Conservation (phyloP, 1,140 invertebrate genomes). For the Aethina tumida region DNA sequence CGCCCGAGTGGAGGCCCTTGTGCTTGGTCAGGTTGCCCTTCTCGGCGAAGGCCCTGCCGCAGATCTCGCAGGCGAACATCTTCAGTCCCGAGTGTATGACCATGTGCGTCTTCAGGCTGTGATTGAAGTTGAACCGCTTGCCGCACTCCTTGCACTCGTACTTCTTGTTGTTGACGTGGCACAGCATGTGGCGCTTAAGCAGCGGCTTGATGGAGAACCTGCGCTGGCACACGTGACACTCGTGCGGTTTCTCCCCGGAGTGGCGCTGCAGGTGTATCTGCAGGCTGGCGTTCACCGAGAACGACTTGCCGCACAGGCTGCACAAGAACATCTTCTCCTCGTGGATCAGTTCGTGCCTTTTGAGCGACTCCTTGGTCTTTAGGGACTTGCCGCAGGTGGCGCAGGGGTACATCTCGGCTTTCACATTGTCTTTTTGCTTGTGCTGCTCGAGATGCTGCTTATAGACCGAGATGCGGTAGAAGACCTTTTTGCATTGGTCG, state of each 20-base stretch:
- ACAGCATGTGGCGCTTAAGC: too few species aligned
- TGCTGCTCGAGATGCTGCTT: too few species aligned
- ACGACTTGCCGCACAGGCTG: conserved; percentile 29
- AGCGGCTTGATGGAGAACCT: too few species aligned
- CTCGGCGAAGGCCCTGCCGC: conserved; percentile 63
- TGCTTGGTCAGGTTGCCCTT: conserved; percentile 30
- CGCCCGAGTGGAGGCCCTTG: conserved; percentile 7
- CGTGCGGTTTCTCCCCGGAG: too few species aligned
- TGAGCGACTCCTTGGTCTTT: conserved; percentile 40
- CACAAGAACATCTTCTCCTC: conserved; percentile 33
- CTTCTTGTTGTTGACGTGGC: conserved; percentile 53
- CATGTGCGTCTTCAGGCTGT: conserved; percentile 63
- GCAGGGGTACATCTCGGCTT: conserved; percentile 62
- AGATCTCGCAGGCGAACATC: conserved; percentile 63
- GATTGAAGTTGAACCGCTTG: conserved; percentile 43
- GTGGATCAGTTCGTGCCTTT: conserved; percentile 46
- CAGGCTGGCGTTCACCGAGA: conserved; percentile 18
- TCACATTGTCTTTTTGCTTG: too few species aligned
- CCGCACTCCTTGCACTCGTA: conserved; percentile 40
- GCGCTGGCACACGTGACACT: too few species aligned
- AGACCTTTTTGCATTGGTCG: too few species aligned
- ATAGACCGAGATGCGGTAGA: too few species aligned
- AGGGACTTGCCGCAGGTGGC: conserved; percentile 48
- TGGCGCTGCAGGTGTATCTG: conserved; percentile 55
- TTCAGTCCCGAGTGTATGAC: conserved; percentile 68